phyloP scores from a whole-genome alignment of 2,888 invertebrate species.

The Diploptera punctata region DNA sequence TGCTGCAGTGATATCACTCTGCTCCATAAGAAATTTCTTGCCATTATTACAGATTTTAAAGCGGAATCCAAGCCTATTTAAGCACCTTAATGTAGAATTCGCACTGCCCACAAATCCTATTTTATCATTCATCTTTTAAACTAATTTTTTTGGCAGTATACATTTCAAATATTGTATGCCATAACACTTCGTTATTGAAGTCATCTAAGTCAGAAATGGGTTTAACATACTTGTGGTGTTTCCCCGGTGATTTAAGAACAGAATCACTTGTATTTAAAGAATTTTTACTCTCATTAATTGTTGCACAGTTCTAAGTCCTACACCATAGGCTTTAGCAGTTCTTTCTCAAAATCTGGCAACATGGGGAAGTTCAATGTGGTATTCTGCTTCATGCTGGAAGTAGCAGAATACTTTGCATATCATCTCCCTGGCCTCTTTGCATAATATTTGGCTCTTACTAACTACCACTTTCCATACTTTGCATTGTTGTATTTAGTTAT shows the following conservation, averaged over 20 bases:
- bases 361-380: neutral
- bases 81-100: neutral
- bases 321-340: neutral
- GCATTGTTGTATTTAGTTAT: too few relatives aligned
- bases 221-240: neutral
- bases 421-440: neutral
- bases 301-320: neutral
- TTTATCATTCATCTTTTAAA: neutral
- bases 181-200: neutral
- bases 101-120: too few relatives aligned
- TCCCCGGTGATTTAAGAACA: neutral
- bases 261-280: neutral
- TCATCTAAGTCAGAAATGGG: neutral
- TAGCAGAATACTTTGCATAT: too few relatives aligned
- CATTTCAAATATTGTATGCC: neutral
- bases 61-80: neutral
- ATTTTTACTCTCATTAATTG: neutral
- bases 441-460: too few relatives aligned
- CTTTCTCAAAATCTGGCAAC: neutral
- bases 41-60: neutral
- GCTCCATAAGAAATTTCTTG: neutral
- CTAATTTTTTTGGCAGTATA: neutral
- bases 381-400: neutral
- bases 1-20: neutral
- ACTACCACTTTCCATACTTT: neutral